Percentiles rank a stretch among this genome's conserved stretches.
These are phyloP conservation scores for Megaleporinus macrocephalus DNA, from an alignment of 2,113 vertebrate species.

Conservation along the genomic window DNA sequence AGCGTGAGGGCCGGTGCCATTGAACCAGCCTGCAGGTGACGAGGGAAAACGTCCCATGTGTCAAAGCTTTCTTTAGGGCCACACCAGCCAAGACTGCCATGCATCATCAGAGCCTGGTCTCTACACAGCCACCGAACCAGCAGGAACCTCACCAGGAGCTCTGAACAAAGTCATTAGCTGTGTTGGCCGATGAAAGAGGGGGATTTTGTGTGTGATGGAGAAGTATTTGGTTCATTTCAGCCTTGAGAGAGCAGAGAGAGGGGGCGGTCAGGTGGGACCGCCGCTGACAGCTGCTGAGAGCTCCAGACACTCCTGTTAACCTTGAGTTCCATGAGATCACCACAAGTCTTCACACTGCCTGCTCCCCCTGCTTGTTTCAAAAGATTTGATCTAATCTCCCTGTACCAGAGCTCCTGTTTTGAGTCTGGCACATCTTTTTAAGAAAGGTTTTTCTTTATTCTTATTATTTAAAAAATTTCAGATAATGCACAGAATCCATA, in stretches of 20 bases:
- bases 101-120: constrained; percentile 46
- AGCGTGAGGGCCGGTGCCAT: constrained; percentile 49
- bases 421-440: too few relatives aligned
- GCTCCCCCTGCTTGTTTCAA: constrained; percentile 28
- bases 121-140: neutral
- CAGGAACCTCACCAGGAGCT: constrained; percentile 31
- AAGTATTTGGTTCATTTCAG: constrained; percentile 46
- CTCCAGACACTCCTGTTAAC: constrained; percentile 49
- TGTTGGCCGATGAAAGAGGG: constrained; percentile 49
- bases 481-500: too few relatives aligned
- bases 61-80: constrained; percentile 71
- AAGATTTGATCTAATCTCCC: constrained; percentile 31
- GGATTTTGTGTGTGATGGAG: constrained; percentile 35
- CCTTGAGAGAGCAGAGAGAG: constrained; percentile 48
- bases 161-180: constrained; percentile 45
- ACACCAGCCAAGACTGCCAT: constrained; percentile 66
- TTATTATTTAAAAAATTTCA: too few relatives aligned
- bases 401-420: neutral
- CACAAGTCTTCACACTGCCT: constrained; percentile 6
- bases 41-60: constrained; percentile 63
- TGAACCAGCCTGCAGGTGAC: constrained; percentile 40
- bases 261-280: constrained; percentile 33
- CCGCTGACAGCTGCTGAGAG: constrained; percentile 47
- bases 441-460: too few relatives aligned
- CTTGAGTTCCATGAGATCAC: constrained; percentile 52